Percentiles rank a stretch among this genome's conserved stretches.
These are phyloP conservation scores for Limosa lapponica DNA, from an alignment of 2,797 vertebrate genomes.

Conservation along the genomic window DNA sequence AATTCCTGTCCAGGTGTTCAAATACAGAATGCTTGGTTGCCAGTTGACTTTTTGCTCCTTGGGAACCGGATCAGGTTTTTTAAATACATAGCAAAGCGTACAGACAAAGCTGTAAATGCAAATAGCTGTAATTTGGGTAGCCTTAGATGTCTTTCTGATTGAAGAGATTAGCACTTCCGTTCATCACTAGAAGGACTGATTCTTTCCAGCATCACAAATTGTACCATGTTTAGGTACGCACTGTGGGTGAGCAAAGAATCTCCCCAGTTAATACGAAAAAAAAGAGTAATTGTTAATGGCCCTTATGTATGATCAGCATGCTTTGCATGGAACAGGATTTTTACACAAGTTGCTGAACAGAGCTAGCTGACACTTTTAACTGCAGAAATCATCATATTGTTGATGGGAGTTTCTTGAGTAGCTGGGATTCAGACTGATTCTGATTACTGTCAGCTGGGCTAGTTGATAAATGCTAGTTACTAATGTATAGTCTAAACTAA, in stretches of 20 bases:
- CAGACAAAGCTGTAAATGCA: background rate
- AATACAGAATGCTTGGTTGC: background rate
- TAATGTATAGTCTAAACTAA: background rate
- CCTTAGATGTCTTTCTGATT: background rate
- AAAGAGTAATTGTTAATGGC: background rate
- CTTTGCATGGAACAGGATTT: background rate
- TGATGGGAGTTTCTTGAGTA: background rate
- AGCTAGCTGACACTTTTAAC: background rate
- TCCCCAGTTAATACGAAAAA: background rate
- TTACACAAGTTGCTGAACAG: background rate
- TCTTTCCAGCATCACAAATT: background rate
- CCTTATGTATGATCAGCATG: rapidly evolving
- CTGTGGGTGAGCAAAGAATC: background rate
- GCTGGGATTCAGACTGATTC: background rate
- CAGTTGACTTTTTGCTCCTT: background rate
- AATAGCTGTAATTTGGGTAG: background rate
- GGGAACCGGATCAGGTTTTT: background rate
- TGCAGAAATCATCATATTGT: background rate
- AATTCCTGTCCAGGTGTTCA: background rate
- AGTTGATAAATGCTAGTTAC: background rate
- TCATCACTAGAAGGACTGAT: background rate
- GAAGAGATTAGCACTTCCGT: background rate
- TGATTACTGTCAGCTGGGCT: background rate
- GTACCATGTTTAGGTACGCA: background rate
- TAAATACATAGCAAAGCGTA: background rate